Evolutionary conservation across 2,888 invertebrate species (phyloP).

Genomic region (Trimorus sp.): DNA sequence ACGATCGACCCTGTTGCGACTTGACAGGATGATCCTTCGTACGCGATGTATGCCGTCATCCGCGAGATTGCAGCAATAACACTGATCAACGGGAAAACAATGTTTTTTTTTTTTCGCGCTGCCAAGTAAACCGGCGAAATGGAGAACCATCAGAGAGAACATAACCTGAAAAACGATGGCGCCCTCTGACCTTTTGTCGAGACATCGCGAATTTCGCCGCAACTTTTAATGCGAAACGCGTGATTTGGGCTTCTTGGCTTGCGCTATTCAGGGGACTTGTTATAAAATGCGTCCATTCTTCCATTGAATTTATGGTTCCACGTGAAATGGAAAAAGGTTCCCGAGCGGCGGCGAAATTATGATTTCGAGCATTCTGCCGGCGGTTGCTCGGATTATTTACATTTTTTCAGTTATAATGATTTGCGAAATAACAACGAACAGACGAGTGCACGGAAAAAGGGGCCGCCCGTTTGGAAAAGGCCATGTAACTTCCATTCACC

Average conservation of each 20-base stretch:
- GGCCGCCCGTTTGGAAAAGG: constrained; percentile 35
- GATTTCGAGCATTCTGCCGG: background rate
- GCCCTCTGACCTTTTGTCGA: no score
- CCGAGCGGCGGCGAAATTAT: no score
- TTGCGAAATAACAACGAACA: constrained; percentile 16
- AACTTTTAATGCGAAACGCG: no score
- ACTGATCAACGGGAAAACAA: constrained; percentile 39
- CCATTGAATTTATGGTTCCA: no score
- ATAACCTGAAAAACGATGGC: no score
- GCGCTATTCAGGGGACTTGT: no score
- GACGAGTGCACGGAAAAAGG: constrained; percentile 16
- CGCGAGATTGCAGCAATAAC: constrained; percentile 45
- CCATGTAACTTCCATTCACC: constrained; percentile 39
- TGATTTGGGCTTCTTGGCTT: no score
- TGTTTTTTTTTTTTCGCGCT: constrained; percentile 46
- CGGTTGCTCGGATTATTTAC: background rate
- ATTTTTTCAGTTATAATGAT: constrained; percentile 4
- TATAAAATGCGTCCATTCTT: no score
- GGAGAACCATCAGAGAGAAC: no score
- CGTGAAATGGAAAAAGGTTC: background rate
- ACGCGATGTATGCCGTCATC: constrained; percentile 21
- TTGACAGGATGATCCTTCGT: constrained; percentile 48
- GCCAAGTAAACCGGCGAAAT: no score
- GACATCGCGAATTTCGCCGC: no score
- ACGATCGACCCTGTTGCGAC: constrained; percentile 22